Conservation (phyloP, 1,140 invertebrate genomes). For the Heterodera carotae region DNA sequence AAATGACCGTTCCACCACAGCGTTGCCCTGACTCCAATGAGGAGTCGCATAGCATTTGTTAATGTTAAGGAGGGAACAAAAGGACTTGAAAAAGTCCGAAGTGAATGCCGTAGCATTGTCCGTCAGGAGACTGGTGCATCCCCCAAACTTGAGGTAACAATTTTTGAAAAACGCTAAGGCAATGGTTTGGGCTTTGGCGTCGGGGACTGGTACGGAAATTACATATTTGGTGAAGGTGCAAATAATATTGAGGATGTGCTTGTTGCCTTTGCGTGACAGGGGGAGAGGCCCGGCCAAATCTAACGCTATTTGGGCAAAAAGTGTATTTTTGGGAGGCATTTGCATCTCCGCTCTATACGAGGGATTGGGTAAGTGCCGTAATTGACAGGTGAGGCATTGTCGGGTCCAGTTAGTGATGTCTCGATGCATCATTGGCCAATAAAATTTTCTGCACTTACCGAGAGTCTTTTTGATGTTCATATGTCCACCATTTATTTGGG, state of each 20-base stretch:
- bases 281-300: conserved; percentile 32
- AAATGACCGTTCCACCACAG: conserved; percentile 1
- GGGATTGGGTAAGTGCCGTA: conserved; percentile 12
- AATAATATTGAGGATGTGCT: conserved; percentile 31
- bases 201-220: conserved; percentile 21
- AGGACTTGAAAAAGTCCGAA: not conserved
- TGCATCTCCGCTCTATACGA: not conserved
- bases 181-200: conserved; percentile 12
- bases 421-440: not conserved
- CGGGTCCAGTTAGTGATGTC: conserved; percentile 11
- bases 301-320: conserved; percentile 16
- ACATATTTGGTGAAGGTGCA: conserved; percentile 22
- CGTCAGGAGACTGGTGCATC: not conserved
- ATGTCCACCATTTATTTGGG: conserved; percentile 15
- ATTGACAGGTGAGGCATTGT: conserved; percentile 28
- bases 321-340: not conserved
- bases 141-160: conserved; percentile 4
- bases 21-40: not conserved
- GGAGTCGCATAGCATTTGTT: conserved; percentile 7
- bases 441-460: not conserved
- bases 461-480: conserved; percentile 28
- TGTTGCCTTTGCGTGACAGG: not conserved
- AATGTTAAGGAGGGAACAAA: conserved; percentile 8
- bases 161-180: not conserved
- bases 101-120: conserved; percentile 6